Evolutionary conservation across 2,888 invertebrate species (phyloP).

Genomic region (Caenorhabditis sp.): DNA sequence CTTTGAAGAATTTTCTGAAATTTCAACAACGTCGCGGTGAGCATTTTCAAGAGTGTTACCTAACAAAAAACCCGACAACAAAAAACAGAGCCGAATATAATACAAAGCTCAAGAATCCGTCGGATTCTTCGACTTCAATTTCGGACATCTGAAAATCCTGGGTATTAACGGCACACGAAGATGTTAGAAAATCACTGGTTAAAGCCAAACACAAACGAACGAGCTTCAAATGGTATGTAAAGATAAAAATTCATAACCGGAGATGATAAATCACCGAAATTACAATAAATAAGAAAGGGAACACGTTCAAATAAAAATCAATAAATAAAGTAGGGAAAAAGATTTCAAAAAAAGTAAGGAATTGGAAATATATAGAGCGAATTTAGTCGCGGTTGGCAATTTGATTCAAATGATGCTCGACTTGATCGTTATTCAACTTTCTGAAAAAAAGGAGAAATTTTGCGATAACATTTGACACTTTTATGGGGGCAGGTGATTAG

Average conservation of each 20-base stretch:
- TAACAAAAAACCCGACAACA: not conserved
- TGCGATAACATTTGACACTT: too few species aligned
- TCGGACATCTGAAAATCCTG: not conserved
- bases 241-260: not conserved
- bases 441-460: conserved; percentile 38
- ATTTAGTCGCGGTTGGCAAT: conserved; percentile 69
- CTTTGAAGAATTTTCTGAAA: conserved; percentile 64
- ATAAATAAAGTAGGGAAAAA: conserved; percentile 12
- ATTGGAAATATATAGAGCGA: conserved; percentile 4
- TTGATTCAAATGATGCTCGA: conserved; percentile 67
- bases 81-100: not conserved
- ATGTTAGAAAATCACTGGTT: not conserved
- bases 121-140: not conserved
- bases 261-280: conserved; percentile 7
- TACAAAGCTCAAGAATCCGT: not conserved
- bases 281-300: conserved; percentile 4
- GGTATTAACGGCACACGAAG: not conserved
- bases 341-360: not conserved
- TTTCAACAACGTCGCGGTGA: not conserved
- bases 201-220: not conserved
- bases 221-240: not conserved
- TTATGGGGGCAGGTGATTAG: not conserved
- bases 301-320: conserved; percentile 20
- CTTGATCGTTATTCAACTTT: conserved; percentile 61
- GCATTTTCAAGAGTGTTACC: not conserved